Conservation (phyloP, 1,140 invertebrate species). For the Macrotrachela quadricornifera region DNA sequence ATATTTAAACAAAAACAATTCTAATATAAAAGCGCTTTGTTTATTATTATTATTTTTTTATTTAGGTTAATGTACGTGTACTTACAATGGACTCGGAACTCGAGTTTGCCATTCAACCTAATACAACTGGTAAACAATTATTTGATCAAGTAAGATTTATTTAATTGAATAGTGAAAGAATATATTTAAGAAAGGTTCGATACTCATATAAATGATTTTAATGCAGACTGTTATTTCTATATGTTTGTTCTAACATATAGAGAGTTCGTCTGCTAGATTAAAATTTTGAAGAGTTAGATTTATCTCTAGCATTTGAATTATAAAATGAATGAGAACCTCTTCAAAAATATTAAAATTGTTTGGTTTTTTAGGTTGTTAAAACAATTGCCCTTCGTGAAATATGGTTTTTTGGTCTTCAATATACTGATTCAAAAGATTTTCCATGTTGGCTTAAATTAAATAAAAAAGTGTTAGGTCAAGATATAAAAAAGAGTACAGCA, state of each 20-base stretch:
- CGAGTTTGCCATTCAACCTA: constrained; percentile 99
- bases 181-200: too few species aligned
- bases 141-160: constrained; percentile 56
- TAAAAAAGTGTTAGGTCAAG: constrained; percentile 63
- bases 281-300: too few species aligned
- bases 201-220: too few species aligned
- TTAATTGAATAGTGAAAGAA: too few species aligned
- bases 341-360: too few species aligned
- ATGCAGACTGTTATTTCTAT: too few species aligned
- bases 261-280: too few species aligned
- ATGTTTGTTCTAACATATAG: too few species aligned
- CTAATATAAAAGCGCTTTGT: background rate
- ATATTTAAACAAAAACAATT: too few species aligned
- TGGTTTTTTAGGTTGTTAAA: constrained; percentile 41
- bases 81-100: constrained; percentile 99
- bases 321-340: too few species aligned
- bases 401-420: constrained; percentile 99
- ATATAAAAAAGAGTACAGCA: constrained; percentile 14
- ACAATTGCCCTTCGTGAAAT: constrained; percentile 95
- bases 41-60: constrained; percentile 3
- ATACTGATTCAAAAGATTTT: constrained; percentile 88
- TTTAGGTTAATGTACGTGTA: constrained; percentile 65
- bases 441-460: constrained; percentile 97
- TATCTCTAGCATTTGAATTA: too few species aligned
- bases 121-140: constrained; percentile 93